Evolutionary conservation across 2,113 vertebrate genomes (phyloP), one percentile per base, ranked within the genome.

Genomic region (Mesembrinibis cayennensis): DNA sequence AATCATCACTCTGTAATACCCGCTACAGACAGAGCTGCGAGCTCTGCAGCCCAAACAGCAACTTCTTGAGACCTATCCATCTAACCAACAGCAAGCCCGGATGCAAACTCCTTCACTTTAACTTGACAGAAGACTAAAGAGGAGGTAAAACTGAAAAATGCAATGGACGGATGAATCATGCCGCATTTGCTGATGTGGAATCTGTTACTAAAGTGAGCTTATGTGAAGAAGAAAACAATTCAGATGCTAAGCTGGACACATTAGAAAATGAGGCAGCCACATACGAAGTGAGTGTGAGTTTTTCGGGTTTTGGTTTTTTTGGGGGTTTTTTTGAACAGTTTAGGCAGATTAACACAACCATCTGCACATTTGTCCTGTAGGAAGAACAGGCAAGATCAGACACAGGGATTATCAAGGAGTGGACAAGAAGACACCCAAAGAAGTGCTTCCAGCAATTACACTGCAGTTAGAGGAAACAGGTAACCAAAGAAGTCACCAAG

Each of bases 1-100:
- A 94, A 95, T 96, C 94, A 95, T 80, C 85, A 69, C 92, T 65
- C 29, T 16, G 70, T 17, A 91, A 93, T 66, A 88, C 65, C 81
- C 69, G 76, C 83, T 65, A 52, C 80, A 92, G 95, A 84, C 47
- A 58, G 82, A 71, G 50, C 94, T 56, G 42, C 10, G 42, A 89
- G 86, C 76, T 89, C 87, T 78, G 44, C 70, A 78, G 61, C 73
- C 91, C 79, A 25, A 72, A 25, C 38, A 66, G 93, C 49, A 30
- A 32, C 92, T 95, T 32, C 82, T 67, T 25, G 1, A 86, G 81
- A 76, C 19, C 59, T 16, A 47, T 32, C 71, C 59, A 27, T 55
- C 44, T 30, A 20, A 44, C 21, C 69, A n/a, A 25, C 40, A 76
- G 55, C 36, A 63, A 67, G 81, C n/a, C 77, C 16, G 81, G 69